Percentiles rank a stretch among this genome's conserved stretches.
phyloP scores from a whole-genome alignment of 2,888 invertebrate species.

The Norana najaformis region DNA sequence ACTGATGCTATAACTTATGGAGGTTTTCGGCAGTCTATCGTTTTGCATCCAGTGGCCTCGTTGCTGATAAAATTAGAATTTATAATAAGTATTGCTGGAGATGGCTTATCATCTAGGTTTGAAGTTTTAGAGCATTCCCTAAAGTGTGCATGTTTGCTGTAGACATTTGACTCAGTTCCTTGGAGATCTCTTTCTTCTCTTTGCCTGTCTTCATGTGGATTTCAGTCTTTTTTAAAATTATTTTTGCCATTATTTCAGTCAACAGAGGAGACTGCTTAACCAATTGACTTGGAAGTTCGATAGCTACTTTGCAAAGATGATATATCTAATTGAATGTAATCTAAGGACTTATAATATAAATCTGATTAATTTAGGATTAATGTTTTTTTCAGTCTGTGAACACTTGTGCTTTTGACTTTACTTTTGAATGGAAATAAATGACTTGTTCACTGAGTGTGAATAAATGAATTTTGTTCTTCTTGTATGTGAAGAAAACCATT shows the following conservation, averaged over 20 bases:
- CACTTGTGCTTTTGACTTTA: no score
- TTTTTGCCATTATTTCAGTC: background rate
- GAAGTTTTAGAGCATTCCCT: background rate
- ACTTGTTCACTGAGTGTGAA: background rate
- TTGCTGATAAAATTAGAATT: background rate
- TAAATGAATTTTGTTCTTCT: background rate
- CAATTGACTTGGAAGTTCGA: background rate
- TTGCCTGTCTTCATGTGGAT: background rate
- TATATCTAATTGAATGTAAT: background rate
- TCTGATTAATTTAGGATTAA: no score
- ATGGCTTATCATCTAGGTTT: background rate
- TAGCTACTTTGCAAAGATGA: background rate
- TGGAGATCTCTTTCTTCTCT: background rate
- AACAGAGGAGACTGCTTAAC: background rate
- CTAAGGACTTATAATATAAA: background rate
- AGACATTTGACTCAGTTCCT: background rate
- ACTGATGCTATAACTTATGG: background rate
- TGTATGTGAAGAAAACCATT: background rate
- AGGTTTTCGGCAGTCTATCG: background rate
- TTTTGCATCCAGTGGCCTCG: background rate
- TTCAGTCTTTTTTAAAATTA: background rate
- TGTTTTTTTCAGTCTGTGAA: background rate
- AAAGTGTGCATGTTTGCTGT: background rate
- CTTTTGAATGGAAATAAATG: background rate
- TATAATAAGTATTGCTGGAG: background rate